Percentiles rank a stretch among this genome's conserved stretches.
phyloP scores from a whole-genome alignment of 2,113 vertebrate species.

The Gopherus flavomarginatus region DNA sequence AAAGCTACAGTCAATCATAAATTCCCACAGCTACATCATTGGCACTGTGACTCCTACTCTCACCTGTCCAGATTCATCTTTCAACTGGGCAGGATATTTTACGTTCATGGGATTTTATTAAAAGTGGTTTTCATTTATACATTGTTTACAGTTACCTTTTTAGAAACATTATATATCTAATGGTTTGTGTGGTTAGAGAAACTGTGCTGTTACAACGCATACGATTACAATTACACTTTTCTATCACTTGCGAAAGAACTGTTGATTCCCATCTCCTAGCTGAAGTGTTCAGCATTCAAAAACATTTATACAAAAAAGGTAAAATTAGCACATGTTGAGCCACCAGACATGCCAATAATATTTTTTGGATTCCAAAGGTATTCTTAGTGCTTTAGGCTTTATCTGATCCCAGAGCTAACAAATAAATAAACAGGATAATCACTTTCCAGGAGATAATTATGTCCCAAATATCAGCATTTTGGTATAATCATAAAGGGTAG shows the following conservation, averaged over 20 bases:
- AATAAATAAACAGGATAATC: not conserved
- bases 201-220: not conserved
- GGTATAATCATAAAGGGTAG: not conserved
- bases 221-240: not conserved
- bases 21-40: rapidly evolving
- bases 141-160: not conserved
- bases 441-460: conserved; percentile 8
- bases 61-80: rapidly evolving
- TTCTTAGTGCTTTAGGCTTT: conserved; percentile 18
- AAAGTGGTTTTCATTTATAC: not conserved
- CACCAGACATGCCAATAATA: not conserved
- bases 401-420: conserved; percentile 27
- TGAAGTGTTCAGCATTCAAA: not conserved
- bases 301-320: not conserved
- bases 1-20: not conserved
- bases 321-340: conserved; percentile 4
- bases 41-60: not conserved
- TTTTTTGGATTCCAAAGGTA: not conserved
- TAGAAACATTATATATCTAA: not conserved
- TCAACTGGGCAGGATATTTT: not conserved
- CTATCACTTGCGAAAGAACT: not conserved
- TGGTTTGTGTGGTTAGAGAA: not conserved
- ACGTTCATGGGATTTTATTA: not conserved
- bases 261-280: not conserved
- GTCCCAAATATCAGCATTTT: not conserved